phyloP scores from a whole-genome alignment of 1,140 invertebrate species.

The Plodia interpunctella region DNA sequence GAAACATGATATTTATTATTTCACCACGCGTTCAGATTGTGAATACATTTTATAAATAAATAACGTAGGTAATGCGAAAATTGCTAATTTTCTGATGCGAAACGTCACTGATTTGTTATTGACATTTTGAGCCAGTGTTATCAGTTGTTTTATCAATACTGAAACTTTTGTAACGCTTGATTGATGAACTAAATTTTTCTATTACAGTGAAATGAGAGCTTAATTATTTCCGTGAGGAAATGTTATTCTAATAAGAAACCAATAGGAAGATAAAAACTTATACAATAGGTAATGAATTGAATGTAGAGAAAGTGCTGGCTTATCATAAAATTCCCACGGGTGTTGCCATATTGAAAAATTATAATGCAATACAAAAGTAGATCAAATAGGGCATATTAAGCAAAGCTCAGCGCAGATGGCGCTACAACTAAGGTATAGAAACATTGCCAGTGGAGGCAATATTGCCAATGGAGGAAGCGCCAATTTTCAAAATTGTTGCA shows the following conservation, averaged over 20 bases:
- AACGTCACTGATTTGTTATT: slow-evolving; percentile 66
- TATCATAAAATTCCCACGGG: slow-evolving; percentile 49
- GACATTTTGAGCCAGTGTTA: slow-evolving; percentile 51
- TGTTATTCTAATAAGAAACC: slow-evolving; percentile 35
- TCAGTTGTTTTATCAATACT: slow-evolving; percentile 36
- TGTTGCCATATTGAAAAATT: slow-evolving; percentile 40
- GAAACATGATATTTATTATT: slow-evolving; percentile 39
- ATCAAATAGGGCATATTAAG: no score
- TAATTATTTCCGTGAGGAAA: slow-evolving; percentile 27
- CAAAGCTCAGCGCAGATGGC: no score
- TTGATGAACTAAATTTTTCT: slow-evolving; percentile 12
- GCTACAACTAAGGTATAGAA: no score
- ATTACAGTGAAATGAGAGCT: not conserved
- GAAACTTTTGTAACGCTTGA: not conserved
- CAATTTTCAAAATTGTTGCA: no score
- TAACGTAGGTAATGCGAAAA: slow-evolving; percentile 60
- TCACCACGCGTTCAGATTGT: slow-evolving; percentile 55
- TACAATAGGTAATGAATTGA: slow-evolving; percentile 34
- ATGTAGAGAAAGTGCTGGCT: slow-evolving; percentile 27
- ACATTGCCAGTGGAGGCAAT: no score
- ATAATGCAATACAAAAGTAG: slow-evolving; percentile 29
- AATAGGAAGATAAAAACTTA: slow-evolving; percentile 33
- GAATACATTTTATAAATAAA: slow-evolving; percentile 62
- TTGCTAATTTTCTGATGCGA: slow-evolving; percentile 50
- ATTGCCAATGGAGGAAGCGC: no score